A percentile compares a stretch with the other conserved stretches of the same genome.
phyloP scores from a whole-genome alignment of 2,888 invertebrate genomes.

The Spodoptera exigua region DNA sequence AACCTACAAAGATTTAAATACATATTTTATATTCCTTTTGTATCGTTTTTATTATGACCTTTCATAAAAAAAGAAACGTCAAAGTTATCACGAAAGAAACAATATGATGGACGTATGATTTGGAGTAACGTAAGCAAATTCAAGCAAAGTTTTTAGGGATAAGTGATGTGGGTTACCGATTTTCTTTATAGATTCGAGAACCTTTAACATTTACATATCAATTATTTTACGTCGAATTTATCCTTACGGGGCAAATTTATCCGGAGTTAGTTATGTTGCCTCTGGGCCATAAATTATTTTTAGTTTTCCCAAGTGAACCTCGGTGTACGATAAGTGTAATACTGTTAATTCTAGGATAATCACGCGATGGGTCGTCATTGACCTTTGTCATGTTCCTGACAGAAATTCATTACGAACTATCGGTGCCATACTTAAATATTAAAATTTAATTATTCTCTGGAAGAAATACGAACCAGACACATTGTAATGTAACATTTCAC shows the following conservation, averaged over 20 bases:
- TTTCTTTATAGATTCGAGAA: too few species aligned
- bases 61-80: too few species aligned
- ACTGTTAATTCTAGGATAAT: slow-evolving; percentile 21
- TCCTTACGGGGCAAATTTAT: background rate
- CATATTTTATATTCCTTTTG: too few species aligned
- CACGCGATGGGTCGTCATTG: slow-evolving; percentile 20
- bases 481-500: slow-evolving; percentile 6
- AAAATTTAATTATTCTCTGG: slow-evolving; percentile 38
- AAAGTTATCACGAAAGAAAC: too few species aligned
- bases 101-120: too few species aligned
- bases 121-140: too few species aligned
- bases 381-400: slow-evolving; percentile 49
- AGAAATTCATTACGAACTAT: slow-evolving; percentile 39
- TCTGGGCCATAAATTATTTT: slow-evolving; percentile 5
- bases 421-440: slow-evolving; percentile 33
- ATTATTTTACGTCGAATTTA: slow-evolving; percentile 1
- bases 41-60: too few species aligned
- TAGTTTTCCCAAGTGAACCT: slow-evolving; percentile 1
- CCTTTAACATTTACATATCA: slow-evolving; percentile 13
- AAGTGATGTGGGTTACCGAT: too few species aligned
- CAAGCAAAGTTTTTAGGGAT: too few species aligned
- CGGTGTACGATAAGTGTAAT: slow-evolving; percentile 14
- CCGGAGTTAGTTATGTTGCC: background rate
- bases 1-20: too few species aligned
- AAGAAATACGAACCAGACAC: slow-evolving; percentile 2